Conservation (phyloP, 2,888 invertebrate genomes). For the Oxytorus armatus region DNA sequence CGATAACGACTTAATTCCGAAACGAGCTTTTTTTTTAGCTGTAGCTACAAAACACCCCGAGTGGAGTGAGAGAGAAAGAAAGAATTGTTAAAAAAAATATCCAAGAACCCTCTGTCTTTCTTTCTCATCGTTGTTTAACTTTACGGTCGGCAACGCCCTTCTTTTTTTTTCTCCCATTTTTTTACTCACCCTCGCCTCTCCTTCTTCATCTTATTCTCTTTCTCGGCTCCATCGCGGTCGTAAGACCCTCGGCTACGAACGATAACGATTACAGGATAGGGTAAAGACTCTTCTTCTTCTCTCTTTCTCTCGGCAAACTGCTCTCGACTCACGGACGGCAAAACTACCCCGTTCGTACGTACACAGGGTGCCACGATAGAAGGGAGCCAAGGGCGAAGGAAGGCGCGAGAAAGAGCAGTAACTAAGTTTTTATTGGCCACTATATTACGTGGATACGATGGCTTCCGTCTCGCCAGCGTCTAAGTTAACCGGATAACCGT, state of each 20-base stretch:
- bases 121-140: slow-evolving; percentile 69
- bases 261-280: slow-evolving; percentile 65
- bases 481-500: slow-evolving; percentile 82
- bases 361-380: slow-evolving; percentile 44
- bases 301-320: slow-evolving; percentile 25
- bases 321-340: slow-evolving; percentile 28
- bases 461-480: slow-evolving; percentile 82
- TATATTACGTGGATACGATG: slow-evolving; percentile 81
- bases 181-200: too few species aligned
- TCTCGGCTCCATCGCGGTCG: slow-evolving; percentile 25
- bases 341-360: slow-evolving; percentile 34
- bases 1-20: slow-evolving; percentile 77
- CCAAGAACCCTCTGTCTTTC: slow-evolving; percentile 34
- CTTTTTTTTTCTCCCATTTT: slow-evolving; percentile 45
- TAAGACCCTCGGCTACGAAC: slow-evolving; percentile 22
- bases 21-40: slow-evolving; percentile 40
- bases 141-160: slow-evolving; percentile 53
- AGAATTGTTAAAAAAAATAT: slow-evolving; percentile 81
- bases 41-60: slow-evolving; percentile 7
- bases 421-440: slow-evolving; percentile 83
- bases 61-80: slow-evolving; percentile 68
- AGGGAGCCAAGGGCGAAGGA: slow-evolving; percentile 38
- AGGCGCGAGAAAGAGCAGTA: slow-evolving; percentile 75
- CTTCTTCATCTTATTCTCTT: slow-evolving; percentile 23
- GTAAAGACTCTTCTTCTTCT: slow-evolving; percentile 37